Conservation (phyloP, 1,140 invertebrate species). For the Bombus pyrosoma region DNA sequence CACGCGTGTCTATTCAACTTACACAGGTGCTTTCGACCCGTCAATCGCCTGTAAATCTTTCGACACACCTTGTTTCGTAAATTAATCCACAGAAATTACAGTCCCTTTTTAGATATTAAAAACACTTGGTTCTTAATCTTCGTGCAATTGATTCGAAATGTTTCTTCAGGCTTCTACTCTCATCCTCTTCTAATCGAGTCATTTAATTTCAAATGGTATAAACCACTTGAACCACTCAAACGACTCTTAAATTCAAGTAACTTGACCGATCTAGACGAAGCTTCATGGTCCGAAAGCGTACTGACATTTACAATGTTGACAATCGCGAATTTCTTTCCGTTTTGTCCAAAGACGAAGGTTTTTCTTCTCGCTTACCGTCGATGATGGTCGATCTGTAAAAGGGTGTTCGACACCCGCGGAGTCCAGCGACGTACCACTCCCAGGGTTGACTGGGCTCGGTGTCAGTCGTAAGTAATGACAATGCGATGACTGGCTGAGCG, state of each 20-base stretch:
- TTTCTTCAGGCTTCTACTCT: too few species aligned
- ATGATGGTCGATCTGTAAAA: constrained; percentile 43
- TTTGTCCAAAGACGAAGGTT: not conserved
- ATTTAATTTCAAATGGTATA: too few species aligned
- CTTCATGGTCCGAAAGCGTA: too few species aligned
- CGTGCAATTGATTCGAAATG: too few species aligned
- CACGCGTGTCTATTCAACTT: not conserved
- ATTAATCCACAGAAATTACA: not conserved
- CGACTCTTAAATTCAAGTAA: too few species aligned
- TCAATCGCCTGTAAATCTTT: not conserved
- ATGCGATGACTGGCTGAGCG: constrained; percentile 76
- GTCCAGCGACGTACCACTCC: constrained; percentile 48
- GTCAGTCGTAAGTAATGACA: constrained; percentile 79
- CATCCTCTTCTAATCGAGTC: too few species aligned
- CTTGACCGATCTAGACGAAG: too few species aligned
- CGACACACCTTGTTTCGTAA: not conserved
- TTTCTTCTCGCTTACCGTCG: not conserved
- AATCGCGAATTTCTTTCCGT: too few species aligned
- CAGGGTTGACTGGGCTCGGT: constrained; percentile 33
- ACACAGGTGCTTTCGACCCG: not conserved
- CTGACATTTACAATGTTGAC: too few species aligned
- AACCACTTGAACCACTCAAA: too few species aligned
- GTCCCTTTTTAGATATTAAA: too few species aligned
- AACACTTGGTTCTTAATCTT: too few species aligned
- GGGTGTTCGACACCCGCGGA: constrained; percentile 58